A percentile compares a stretch with the other conserved stretches of the same genome.
phyloP scores from a whole-genome alignment of 2,797 vertebrate species.

The Saxicola maurus region DNA sequence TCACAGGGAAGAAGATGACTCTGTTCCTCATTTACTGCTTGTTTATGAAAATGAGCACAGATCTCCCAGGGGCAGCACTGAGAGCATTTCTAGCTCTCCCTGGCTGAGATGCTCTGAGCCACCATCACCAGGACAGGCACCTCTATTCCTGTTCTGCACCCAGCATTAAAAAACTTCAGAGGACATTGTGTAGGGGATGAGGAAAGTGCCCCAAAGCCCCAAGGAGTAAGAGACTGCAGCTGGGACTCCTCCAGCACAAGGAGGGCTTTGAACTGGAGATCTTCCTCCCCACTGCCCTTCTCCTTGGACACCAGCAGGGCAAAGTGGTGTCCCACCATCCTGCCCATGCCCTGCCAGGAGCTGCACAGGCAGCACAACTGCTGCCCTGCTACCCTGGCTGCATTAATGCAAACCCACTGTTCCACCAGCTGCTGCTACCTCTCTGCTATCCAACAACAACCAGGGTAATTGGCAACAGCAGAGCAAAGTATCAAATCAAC shows the following conservation, averaged over 20 bases:
- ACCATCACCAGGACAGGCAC: neutral
- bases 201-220: neutral
- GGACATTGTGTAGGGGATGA: neutral
- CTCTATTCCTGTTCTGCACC: neutral
- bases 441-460: neutral
- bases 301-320: neutral
- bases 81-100: neutral
- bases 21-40: neutral
- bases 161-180: neutral
- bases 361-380: neutral
- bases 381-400: neutral
- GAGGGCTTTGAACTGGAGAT: neutral
- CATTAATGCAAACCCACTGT: neutral
- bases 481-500: neutral
- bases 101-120: neutral
- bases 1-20: neutral
- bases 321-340: neutral
- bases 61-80: neutral
- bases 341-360: neutral
- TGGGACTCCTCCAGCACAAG: neutral
- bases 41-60: neutral
- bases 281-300: neutral
- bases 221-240: neutral
- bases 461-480: neutral
- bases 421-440: neutral